Conservation (phyloP, 1,140 invertebrate species). For the Stratiolaelaps scimitus region DNA sequence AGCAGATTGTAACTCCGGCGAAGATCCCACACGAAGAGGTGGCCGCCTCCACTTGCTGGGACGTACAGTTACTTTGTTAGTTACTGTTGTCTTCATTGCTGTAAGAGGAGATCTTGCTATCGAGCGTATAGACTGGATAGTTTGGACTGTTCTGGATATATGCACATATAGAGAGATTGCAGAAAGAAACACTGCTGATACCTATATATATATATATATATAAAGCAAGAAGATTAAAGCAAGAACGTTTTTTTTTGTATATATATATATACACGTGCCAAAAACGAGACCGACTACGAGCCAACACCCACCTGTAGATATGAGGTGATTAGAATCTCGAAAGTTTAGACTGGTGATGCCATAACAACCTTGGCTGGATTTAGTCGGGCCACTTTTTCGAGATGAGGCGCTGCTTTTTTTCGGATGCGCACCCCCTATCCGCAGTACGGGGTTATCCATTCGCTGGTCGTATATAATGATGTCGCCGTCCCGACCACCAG, state of each 20-base stretch:
- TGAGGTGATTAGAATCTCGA: not conserved
- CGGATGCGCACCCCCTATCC: not conserved
- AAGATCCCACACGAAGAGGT: constrained; percentile 7
- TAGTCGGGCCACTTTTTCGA: not conserved
- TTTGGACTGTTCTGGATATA: no score
- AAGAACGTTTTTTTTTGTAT: no score
- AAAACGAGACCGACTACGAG: no score
- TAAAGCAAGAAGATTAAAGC: no score
- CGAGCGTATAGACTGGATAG: not conserved
- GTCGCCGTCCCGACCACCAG: constrained; percentile 20
- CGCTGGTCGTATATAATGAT: constrained; percentile 4
- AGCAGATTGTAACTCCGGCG: constrained; percentile 18
- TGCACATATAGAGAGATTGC: no score
- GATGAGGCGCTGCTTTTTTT: not conserved
- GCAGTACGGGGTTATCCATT: not conserved
- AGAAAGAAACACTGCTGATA: no score
- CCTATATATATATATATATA: no score
- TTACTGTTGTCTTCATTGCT: not conserved
- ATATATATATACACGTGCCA: no score
- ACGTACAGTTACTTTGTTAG: not conserved
- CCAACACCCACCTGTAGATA: constrained; percentile 19
- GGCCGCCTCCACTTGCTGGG: constrained; percentile 9
- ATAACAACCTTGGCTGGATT: not conserved
- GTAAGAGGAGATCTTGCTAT: no score
- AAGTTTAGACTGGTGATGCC: constrained; percentile 19